Conservation (phyloP, 2,113 vertebrate genomes). For the Microtus montanus region DNA sequence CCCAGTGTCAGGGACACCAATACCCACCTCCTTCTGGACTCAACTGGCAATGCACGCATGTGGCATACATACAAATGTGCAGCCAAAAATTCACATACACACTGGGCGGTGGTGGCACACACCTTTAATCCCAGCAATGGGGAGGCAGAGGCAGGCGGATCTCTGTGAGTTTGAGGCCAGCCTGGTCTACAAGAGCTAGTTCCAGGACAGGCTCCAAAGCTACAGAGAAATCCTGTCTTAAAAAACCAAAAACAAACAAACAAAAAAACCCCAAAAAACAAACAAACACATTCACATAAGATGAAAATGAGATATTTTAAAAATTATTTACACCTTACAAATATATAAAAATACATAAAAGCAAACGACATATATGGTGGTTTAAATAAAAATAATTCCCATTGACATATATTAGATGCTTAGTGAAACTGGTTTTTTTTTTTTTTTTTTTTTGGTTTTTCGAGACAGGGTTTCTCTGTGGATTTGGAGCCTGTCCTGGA, state of each 20-base stretch:
- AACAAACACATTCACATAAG: background rate
- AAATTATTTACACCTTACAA: slow-evolving; percentile 31
- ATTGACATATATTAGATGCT: background rate
- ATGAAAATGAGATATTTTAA: background rate
- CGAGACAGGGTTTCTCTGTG: no score
- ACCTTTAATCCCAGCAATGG: no score
- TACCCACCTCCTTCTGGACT: background rate
- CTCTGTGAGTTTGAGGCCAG: no score
- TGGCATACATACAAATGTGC: background rate
- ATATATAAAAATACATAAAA: background rate
- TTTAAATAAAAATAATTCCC: background rate
- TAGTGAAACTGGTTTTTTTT: background rate
- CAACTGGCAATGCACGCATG: background rate
- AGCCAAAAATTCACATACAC: background rate
- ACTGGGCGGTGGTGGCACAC: no score
- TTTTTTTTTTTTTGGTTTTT: no score
- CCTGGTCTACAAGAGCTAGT: no score
- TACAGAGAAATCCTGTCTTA: no score
- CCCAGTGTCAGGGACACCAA: background rate
- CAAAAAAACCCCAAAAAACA: no score
- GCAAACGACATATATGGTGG: background rate
- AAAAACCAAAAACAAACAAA: no score
- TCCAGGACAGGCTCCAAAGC: no score
- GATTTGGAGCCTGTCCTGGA: no score
- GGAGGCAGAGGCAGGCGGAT: no score